Evolutionary conservation across 2,888 invertebrate genomes (phyloP), one percentile per base, ranked within the genome.

Genomic region (Ferdinandea cuprea): DNA sequence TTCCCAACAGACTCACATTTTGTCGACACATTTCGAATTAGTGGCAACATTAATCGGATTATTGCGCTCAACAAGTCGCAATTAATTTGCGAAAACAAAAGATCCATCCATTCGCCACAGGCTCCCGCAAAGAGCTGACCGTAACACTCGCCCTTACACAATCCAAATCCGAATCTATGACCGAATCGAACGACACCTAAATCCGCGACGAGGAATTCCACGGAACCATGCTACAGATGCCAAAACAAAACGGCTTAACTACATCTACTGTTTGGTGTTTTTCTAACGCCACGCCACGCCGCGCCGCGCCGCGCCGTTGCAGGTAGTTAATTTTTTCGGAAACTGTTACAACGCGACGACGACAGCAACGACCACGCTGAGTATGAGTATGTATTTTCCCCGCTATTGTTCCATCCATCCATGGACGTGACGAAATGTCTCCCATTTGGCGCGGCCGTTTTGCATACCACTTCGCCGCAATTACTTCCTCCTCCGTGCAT

Each of bases 381-480:
- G 25, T 48, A 65, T 48, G 52, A 42, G 11, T 58, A 58, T 63
- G 11, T 58, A 58, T 63, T 52, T 37, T 56, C 58, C 63, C 32
- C 28, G 1, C 72, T 32, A 72, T 72, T 66, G 78, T 72, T 48
- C 58, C 44, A 44, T 48, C 42, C 58, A 65, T n/a, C n/a, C 71
- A 81, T 81, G 71, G 77, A 81, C 81, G 81, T 81, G 81, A 71
- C 59, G 81, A 81, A 81, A 81, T 71, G 77, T 35, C 42, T 61
- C 21, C 40, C 44, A 59, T 72, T 50, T 13, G n/a, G n/a, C n/a
- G 61, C 52, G 63, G 37, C 63, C 65, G 48, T 30, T 81, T 81
- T 76, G 81, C 81, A 81, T 81, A 77, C 65, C 71, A 40, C 52
- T 30, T 37, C 32, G 35, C 30, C 59, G 52, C 35, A 71, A 71